These are phyloP conservation scores for Enteromius argenteus DNA, from an alignment of 2,797 vertebrate genomes.

Conservation along the genomic window DNA sequence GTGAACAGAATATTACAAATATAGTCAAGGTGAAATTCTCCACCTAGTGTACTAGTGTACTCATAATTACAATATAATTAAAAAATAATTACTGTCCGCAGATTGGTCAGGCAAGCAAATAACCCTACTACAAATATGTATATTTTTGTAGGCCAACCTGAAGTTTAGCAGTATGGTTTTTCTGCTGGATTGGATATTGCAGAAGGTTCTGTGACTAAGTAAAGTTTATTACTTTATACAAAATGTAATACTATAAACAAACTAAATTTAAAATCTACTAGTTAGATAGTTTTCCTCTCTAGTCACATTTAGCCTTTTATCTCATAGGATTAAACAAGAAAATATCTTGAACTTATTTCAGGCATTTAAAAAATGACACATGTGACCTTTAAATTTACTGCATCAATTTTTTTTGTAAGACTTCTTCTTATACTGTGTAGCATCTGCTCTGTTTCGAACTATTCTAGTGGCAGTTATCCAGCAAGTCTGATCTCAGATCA, in stretches of 20 bases:
- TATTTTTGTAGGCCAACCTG: not conserved
- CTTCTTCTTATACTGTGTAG: not conserved
- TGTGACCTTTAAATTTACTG: not conserved
- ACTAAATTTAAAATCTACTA: not conserved
- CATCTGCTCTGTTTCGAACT: not conserved
- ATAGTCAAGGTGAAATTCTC: not conserved
- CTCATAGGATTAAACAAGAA: not conserved
- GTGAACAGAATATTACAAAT: not conserved
- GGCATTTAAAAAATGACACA: not conserved
- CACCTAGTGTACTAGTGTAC: not conserved
- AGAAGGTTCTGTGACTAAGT: not conserved
- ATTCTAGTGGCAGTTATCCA: not conserved
- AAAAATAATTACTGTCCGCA: not conserved
- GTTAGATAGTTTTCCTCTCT: not conserved
- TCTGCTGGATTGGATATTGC: not conserved
- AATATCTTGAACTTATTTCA: not conserved
- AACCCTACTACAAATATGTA: not conserved
- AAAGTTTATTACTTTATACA: not conserved
- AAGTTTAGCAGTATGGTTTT: not conserved
- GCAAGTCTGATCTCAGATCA: slow-evolving; percentile 3
- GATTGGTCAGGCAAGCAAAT: not conserved
- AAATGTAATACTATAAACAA: not conserved
- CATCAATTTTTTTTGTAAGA: not conserved
- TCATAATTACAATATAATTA: not conserved
- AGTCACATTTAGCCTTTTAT: not conserved